Evolutionary conservation across 2,797 vertebrate genomes (phyloP), one percentile per base, ranked within the genome.

Genomic region (Ficedula albicollis): DNA sequence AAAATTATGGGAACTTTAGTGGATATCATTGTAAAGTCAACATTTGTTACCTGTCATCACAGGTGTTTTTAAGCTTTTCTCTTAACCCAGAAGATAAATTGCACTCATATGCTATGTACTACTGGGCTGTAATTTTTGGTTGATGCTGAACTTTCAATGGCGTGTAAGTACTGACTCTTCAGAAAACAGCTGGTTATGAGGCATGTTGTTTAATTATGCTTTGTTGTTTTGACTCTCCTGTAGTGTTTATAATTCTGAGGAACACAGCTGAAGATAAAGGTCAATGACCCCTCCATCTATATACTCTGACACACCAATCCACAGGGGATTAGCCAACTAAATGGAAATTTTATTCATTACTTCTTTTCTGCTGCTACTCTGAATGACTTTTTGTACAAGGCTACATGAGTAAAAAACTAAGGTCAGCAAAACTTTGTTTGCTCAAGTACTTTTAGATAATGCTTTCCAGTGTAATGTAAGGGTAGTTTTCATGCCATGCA

Each of bases 171-270:
- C 30, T 39, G 72, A 38, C 60, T 87, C 49, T 83, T 90, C 72
- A 80, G 29, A 74, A 92, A 83, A 54, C 54, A 90, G 58, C 54
- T 81, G 89, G 18, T 68, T 75, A 39, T 48, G 39, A 83, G 48
- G 75, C 46, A 84, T 91, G 92, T 87, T 85, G 49, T 83, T 94
- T 96, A 92, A 96, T 89, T 90, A 84, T 70, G 30, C 21, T 69
- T 70, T 83, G 56, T 67, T 93, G 36, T 86, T 94, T 85, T 80
- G 22, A 52, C 21, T 85, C 25, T 76, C 60, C 46, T 84, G 58
- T 44, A 59, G 58, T 38, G 72, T 83, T 93, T 87, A 75, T 92
- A 66, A 85, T 77, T 38, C 74, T 29, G 34, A 90, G 48, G 55
- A 94, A 36, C 36, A 48, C 12, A 73, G 55, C 54, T 87, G 78